Conservation (phyloP, 2,797 vertebrate genomes). For the Crocodylus rhombifer region DNA sequence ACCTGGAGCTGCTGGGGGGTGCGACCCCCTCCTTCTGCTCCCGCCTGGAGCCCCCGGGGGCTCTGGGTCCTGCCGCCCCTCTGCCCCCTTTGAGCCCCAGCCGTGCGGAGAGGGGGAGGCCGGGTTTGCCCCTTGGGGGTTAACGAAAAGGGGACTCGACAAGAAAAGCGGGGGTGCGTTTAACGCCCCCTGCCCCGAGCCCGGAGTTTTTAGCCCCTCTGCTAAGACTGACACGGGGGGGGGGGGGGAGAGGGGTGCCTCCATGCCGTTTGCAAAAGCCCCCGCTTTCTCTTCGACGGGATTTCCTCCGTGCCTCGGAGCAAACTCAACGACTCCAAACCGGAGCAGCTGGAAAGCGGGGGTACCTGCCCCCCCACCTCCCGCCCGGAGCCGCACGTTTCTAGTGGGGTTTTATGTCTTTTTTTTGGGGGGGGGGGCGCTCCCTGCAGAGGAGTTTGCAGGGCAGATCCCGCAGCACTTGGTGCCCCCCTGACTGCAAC, state of each 20-base stretch:
- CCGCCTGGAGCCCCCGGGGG: not conserved
- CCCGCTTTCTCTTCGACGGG: too few species aligned
- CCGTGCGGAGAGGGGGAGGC: not conserved
- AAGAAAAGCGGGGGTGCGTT: not conserved
- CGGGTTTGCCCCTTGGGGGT: conserved; percentile 52
- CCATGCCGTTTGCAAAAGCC: too few species aligned
- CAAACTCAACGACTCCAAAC: not conserved
- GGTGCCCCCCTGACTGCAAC: not conserved
- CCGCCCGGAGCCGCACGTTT: not conserved
- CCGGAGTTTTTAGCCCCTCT: too few species aligned
- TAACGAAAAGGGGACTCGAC: not conserved
- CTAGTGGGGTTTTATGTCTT: too few species aligned
- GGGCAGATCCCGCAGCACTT: not conserved
- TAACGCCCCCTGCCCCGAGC: not conserved
- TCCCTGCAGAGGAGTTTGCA: not conserved
- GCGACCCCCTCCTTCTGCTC: not conserved
- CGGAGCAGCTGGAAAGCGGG: not conserved
- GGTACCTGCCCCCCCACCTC: not conserved
- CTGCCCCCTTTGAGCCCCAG: not conserved
- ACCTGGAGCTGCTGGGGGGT: not conserved
- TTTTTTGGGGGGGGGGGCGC: not conserved
- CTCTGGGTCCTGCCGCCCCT: not conserved
- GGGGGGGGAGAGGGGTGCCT: too few species aligned
- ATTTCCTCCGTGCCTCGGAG: too few species aligned
- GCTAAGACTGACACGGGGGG: too few species aligned